These are phyloP conservation scores for Tauraco hartlaubi DNA, from an alignment of 2,797 vertebrate genomes.

Conservation along the genomic window DNA sequence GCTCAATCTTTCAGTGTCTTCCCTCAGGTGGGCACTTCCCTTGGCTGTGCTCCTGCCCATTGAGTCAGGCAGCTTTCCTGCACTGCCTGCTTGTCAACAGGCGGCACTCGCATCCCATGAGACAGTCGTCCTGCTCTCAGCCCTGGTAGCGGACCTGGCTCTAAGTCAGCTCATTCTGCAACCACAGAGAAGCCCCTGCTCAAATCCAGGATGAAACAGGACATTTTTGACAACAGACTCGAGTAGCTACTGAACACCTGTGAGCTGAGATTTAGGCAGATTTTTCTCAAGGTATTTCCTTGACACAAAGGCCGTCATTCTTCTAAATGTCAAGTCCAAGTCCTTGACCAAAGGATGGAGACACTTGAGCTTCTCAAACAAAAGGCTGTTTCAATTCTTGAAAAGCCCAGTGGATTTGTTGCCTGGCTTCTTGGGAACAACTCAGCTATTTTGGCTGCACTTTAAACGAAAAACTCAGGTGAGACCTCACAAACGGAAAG, in stretches of 20 bases:
- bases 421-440: not conserved
- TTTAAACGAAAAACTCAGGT: not conserved
- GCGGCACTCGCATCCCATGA: accelerated
- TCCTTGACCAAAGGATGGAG: not conserved
- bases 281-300: not conserved
- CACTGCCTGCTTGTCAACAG: not conserved
- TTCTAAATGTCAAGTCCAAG: not conserved
- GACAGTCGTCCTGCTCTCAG: not conserved
- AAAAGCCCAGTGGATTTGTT: not conserved
- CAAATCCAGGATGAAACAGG: not conserved
- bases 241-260: not conserved
- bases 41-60: not conserved
- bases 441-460: not conserved
- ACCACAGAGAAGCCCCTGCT: not conserved
- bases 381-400: not conserved
- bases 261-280: not conserved
- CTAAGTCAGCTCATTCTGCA: not conserved
- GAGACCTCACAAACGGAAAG: not conserved
- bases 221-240: not conserved
- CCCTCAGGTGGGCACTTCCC: not conserved
- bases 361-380: not conserved
- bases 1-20: not conserved
- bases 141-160: not conserved
- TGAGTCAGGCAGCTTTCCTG: not conserved
- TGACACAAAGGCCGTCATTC: not conserved